Conservation (phyloP, 2,888 invertebrate genomes). For the Ormyrus rosae region DNA sequence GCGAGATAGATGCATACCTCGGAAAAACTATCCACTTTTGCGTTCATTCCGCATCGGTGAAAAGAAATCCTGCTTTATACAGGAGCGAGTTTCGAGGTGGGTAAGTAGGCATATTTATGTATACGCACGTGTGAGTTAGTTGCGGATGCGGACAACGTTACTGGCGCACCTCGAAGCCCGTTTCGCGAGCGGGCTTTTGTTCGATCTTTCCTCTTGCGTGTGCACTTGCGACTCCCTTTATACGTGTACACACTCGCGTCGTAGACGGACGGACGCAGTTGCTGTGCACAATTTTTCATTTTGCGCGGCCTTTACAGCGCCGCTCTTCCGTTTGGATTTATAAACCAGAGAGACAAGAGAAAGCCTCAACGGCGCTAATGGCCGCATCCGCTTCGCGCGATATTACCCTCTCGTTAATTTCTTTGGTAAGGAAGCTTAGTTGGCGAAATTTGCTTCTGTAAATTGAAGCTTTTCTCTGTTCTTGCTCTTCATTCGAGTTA, state of each 20-base stretch:
- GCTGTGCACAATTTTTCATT: too few relatives aligned
- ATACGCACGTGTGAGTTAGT: too few relatives aligned
- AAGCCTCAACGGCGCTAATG: slow-evolving; percentile 22
- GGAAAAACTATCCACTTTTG: slow-evolving; percentile 25
- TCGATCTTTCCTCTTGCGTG: background rate
- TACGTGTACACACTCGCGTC: too few relatives aligned
- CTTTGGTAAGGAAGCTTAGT: slow-evolving; percentile 43
- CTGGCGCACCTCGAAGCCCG: background rate
- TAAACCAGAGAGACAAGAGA: slow-evolving; percentile 8
- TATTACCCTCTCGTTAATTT: slow-evolving; percentile 43
- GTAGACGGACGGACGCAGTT: too few relatives aligned
- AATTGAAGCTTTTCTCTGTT: too few relatives aligned
- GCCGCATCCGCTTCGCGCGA: slow-evolving; percentile 5
- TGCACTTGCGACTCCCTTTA: background rate
- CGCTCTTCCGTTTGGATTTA: slow-evolving; percentile 27
- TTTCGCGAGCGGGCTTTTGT: slow-evolving; percentile 35
- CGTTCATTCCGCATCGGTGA: slow-evolving; percentile 20
- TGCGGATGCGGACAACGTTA: too few relatives aligned
- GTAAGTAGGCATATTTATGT: too few relatives aligned
- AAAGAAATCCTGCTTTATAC: slow-evolving; percentile 27
- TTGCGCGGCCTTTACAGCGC: background rate
- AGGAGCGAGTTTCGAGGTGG: too few relatives aligned
- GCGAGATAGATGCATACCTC: slow-evolving; percentile 17
- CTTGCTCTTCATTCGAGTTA: too few relatives aligned
- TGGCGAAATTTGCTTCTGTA: slow-evolving; percentile 37